Evolutionary conservation across 2,797 vertebrate species (phyloP).

Genomic region (Periparus ater): DNA sequence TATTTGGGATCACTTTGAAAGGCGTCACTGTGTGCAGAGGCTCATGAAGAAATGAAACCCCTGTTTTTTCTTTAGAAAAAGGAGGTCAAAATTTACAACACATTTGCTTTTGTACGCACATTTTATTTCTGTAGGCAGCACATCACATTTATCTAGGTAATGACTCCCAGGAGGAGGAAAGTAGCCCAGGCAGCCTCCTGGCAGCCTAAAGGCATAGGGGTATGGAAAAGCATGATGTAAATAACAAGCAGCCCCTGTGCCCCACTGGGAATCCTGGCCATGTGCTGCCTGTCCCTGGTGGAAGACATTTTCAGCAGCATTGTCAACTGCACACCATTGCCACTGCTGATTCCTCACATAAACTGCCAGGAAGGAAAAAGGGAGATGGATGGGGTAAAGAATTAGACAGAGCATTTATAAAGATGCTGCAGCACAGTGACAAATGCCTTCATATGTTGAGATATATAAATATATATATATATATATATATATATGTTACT

Average conservation of each 20-base stretch:
- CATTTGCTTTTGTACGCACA: not conserved
- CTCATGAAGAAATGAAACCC: not conserved
- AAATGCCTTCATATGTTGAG: not conserved
- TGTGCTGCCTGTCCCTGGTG: not conserved
- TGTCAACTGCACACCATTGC: not conserved
- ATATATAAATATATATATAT: not conserved
- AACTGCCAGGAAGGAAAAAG: not conserved
- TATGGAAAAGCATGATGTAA: not conserved
- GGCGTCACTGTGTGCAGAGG: not conserved
- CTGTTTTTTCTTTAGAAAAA: not conserved
- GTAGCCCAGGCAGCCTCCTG: not conserved
- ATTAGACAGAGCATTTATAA: not conserved
- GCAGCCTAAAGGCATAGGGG: not conserved
- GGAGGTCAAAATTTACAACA: slow-evolving; percentile 39
- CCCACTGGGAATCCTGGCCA: not conserved
- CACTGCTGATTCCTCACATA: not conserved
- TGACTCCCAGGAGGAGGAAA: not conserved
- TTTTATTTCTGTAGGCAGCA: not conserved
- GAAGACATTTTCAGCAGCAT: not conserved
- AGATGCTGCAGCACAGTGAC: not conserved
- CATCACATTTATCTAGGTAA: slow-evolving; percentile 31
- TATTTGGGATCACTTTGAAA: slow-evolving; percentile 24
- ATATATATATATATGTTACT: not conserved
- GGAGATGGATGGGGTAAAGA: not conserved
- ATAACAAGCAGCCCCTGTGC: slow-evolving; percentile 4